Percentiles rank a stretch among this genome's conserved stretches.
Conservation (phyloP, 2,797 vertebrate genomes). For the Buphagus erythrorhynchus region DNA sequence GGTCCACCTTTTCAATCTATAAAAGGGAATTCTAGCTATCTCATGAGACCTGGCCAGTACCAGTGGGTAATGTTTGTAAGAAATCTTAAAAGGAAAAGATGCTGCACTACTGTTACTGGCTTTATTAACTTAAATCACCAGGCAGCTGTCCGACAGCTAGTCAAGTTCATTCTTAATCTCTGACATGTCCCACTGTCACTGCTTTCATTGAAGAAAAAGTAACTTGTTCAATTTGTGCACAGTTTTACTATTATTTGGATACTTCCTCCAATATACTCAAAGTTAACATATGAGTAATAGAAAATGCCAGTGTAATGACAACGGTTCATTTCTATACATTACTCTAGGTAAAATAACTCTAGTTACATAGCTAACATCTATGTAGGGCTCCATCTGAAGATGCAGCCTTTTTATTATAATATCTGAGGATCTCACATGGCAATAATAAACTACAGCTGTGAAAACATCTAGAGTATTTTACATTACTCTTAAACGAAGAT, state of each 20-base stretch:
- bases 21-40: not conserved
- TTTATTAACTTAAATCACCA: constrained; percentile 9
- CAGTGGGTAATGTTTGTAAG: not conserved
- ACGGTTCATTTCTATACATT: not conserved
- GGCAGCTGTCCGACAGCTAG: constrained; percentile 13
- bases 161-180: constrained; percentile 31
- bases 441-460: not conserved
- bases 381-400: not conserved
- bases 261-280: not conserved
- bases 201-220: not conserved
- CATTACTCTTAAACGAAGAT: not conserved
- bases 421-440: not conserved
- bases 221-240: not conserved
- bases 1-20: not conserved
- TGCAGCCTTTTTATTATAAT: not conserved
- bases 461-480: not conserved
- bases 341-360: not conserved
- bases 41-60: not conserved
- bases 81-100: not conserved
- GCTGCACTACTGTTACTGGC: not conserved
- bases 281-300: not conserved
- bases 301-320: not conserved
- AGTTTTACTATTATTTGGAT: not conserved
- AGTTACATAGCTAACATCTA: not conserved
- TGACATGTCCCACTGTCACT: not conserved